Percentiles rank a stretch among this genome's conserved stretches.
These are phyloP conservation scores for Acheta domesticus DNA, from an alignment of 2,888 invertebrate genomes.

Conservation along the genomic window DNA sequence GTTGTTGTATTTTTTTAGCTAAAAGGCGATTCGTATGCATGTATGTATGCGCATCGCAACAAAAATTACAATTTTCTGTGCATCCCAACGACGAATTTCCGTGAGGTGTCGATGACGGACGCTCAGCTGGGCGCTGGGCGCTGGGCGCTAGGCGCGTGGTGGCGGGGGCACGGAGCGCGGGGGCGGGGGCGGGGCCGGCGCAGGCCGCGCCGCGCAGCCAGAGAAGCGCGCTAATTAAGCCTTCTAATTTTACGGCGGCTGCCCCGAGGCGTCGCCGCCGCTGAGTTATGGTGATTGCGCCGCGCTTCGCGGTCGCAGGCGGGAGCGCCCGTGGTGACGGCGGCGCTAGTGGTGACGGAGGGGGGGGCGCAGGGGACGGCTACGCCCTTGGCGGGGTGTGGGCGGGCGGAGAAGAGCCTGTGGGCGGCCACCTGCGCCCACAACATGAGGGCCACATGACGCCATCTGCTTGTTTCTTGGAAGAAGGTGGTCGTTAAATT, in stretches of 20 bases:
- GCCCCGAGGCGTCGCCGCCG: neutral
- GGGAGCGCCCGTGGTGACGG: neutral
- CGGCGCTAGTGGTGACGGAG: neutral
- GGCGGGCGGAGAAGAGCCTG: neutral
- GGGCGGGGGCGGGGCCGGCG: neutral
- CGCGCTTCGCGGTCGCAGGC: neutral
- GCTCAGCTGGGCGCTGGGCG: neutral
- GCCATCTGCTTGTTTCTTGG: too few relatives aligned
- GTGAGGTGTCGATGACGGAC: neutral
- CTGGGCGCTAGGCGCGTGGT: neutral
- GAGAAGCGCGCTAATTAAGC: neutral
- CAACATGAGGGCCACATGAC: too few relatives aligned
- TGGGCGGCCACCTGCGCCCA: too few relatives aligned
- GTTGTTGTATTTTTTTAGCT: too few relatives aligned
- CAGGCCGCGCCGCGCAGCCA: neutral
- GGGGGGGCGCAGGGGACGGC: neutral
- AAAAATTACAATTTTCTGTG: too few relatives aligned
- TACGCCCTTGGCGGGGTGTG: neutral
- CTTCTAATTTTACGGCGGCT: conserved; percentile 1
- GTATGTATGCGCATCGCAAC: too few relatives aligned
- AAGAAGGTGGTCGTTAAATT: too few relatives aligned
- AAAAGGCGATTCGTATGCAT: too few relatives aligned
- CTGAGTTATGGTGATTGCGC: conserved; percentile 18
- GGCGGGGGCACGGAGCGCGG: neutral
- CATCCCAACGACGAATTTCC: too few relatives aligned